These are phyloP conservation scores for Tipula lateralis DNA, from an alignment of 2,888 invertebrate genomes.

Conservation along the genomic window DNA sequence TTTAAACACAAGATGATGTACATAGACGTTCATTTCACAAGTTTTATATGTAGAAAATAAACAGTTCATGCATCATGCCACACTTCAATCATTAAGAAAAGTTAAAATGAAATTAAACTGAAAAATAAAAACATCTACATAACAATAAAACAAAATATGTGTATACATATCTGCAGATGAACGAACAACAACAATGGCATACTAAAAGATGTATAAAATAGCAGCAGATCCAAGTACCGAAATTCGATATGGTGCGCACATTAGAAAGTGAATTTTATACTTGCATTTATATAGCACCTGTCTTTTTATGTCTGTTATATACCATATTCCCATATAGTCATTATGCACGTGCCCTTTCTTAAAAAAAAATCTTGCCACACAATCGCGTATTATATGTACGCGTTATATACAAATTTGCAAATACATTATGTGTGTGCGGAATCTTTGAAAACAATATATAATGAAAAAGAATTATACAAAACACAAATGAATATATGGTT, in stretches of 20 bases:
- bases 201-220: background rate
- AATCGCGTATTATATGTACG: background rate
- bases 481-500: background rate
- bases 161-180: background rate
- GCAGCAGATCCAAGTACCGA: background rate
- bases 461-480: background rate
- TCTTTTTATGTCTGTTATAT: background rate
- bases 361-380: background rate
- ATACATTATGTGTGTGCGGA: background rate
- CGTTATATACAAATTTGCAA: background rate
- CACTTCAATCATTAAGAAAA: constrained; percentile 19
- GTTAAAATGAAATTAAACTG: constrained; percentile 2
- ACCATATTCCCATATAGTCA: background rate
- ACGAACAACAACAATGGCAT: background rate
- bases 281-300: constrained; percentile 13
- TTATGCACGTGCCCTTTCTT: background rate
- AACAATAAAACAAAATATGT: background rate
- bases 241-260: background rate
- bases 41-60: constrained; percentile 4
- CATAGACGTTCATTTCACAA: background rate
- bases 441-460: background rate
- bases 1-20: background rate
- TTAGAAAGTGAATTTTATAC: background rate
- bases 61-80: constrained; percentile 19
- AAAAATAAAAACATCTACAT: background rate